Evolutionary conservation across 2,113 vertebrate species (phyloP).

Genomic region (Triplophysa dalaica): DNA sequence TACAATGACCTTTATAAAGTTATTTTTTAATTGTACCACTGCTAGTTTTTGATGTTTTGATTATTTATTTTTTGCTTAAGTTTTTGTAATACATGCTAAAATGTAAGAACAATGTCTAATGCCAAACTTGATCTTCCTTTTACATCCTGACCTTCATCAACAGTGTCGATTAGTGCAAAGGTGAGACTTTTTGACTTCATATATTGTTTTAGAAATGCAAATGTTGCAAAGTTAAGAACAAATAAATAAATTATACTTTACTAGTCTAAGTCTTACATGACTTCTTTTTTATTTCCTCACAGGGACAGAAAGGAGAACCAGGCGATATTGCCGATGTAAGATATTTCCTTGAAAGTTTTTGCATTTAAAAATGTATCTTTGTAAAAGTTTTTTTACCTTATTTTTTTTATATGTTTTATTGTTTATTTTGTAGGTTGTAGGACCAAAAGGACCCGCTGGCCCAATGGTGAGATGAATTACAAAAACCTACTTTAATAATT

Average conservation of each 20-base stretch:
- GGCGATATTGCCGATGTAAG: constrained; percentile 92
- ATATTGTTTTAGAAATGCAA: constrained; percentile 15
- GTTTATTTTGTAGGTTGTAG: constrained; percentile 76
- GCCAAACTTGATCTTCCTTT: constrained; percentile 56
- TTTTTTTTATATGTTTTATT: background rate
- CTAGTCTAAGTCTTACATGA: background rate
- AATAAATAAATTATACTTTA: background rate
- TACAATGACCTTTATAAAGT: background rate
- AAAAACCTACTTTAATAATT: constrained; percentile 44
- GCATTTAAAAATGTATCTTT: no score
- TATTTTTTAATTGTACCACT: background rate
- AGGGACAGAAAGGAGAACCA: constrained; percentile 95
- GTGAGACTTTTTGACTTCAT: constrained; percentile 67
- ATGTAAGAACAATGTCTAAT: constrained; percentile 58
- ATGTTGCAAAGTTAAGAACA: background rate
- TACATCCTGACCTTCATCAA: constrained; percentile 51
- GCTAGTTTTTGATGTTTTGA: background rate
- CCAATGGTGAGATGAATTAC: constrained; percentile 78
- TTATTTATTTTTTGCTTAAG: no score
- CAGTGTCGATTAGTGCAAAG: constrained; percentile 81
- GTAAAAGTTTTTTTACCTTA: no score
- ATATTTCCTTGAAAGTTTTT: constrained; percentile 39
- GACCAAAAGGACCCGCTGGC: constrained; percentile 88
- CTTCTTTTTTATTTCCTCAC: constrained; percentile 34
- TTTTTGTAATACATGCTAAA: background rate